Evolutionary conservation across 2,113 vertebrate genomes (phyloP), one percentile per base, ranked within the genome.

Genomic region (Gobiocypris rarus): DNA sequence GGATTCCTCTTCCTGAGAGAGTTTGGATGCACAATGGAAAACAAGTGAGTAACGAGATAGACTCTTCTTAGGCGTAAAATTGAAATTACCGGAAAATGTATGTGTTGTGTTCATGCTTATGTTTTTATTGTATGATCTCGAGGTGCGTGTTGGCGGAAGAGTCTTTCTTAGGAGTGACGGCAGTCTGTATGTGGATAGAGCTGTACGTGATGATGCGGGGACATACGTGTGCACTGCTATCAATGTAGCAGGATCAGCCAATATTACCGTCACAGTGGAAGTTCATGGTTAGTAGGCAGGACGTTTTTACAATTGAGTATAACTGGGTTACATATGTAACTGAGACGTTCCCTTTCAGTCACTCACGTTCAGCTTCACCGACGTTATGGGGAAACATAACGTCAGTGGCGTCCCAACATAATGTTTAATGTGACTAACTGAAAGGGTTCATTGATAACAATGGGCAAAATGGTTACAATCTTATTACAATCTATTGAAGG

Each of bases 221-320:
- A 93, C 65, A 0, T 98, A 96, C 63, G 91, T 94, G 38, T 99
- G 97, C 22, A 94, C 94, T 67, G 95, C 95, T 41, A 93, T 93
- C 85, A 99, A 98, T 0, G 26, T 89, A 0, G 94, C 94, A 0
- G 97, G 97, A 70, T 95, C 95, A 0, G 89, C 84, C 58, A 95
- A 93, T 76, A 93, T 96, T 81, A 92, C 95, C 0, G 22, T 95
- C 85, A 88, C 88, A 52, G 91, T 98, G 82, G 84, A 95, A 3
- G 86, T 98, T 31, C 96, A 96, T 0, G 92, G 97, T 98, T 92
- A 94, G 96, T 61, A 81, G 15, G 4, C 50, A 45, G 31, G 1
- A 11, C 5, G 1, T 45, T 54, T 19, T 31, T 54, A 38, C 22
- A 34, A 56, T n/a, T n/a, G 10, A 56, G 28, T 56, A 38, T 50